A percentile compares a stretch with the other conserved stretches of the same genome.
Conservation (phyloP, 1,140 invertebrate species). For the Sarcophaga peregrina region DNA sequence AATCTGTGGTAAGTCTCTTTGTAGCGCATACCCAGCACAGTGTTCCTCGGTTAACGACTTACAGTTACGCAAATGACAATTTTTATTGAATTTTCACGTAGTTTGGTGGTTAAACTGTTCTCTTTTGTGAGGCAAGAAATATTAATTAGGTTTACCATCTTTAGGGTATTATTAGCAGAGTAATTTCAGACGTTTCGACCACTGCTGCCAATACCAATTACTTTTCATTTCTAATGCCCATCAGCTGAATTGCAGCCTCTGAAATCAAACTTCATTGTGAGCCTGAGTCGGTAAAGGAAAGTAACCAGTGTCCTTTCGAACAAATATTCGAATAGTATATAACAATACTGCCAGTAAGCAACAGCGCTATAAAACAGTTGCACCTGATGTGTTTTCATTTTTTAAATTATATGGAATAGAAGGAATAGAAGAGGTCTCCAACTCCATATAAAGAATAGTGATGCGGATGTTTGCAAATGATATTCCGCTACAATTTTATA, state of each 20-base stretch:
- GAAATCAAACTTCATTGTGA: not conserved
- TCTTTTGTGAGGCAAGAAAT: not conserved
- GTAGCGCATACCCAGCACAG: not conserved
- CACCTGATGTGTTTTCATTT: not conserved
- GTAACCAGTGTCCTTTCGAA: not conserved
- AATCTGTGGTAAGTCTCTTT: not conserved
- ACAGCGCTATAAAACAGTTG: not conserved
- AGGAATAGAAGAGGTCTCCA: not conserved
- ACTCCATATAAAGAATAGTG: not conserved
- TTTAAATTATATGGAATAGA: not conserved
- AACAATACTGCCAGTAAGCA: not conserved
- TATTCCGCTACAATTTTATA: not conserved
- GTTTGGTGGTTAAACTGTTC: not conserved
- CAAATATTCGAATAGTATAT: not conserved
- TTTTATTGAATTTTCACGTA: not conserved
- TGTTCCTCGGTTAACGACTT: not conserved
- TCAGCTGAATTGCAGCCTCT: not conserved
- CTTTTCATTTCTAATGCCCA: not conserved
- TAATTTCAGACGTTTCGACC: not conserved
- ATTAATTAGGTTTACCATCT: not conserved
- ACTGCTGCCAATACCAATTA: not conserved
- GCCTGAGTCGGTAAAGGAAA: not conserved
- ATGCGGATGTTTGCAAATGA: not conserved
- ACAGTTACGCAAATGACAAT: not conserved
- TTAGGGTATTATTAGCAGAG: not conserved